Percentiles rank a stretch among this genome's conserved stretches.
Conservation (phyloP, 2,797 vertebrate species). For the Glossophaga mutica region DNA sequence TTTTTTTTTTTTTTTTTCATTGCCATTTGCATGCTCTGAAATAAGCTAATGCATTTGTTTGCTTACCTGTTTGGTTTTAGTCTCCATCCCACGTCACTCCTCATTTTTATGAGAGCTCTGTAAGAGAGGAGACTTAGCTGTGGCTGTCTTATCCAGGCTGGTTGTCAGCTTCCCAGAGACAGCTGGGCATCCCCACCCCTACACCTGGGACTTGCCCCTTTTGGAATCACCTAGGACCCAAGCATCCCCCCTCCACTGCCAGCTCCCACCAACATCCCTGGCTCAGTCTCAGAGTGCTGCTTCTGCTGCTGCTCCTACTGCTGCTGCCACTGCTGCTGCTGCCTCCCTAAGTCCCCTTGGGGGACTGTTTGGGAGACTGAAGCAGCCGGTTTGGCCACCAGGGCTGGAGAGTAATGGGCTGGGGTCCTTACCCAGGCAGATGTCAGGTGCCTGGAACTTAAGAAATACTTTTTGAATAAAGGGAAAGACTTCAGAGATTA, state of each 20-base stretch:
- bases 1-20: background rate
- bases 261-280: background rate
- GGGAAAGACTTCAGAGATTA: background rate
- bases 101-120: background rate
- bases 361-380: background rate
- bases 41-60: constrained; percentile 2
- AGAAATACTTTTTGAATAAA: constrained; percentile 19
- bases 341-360: background rate
- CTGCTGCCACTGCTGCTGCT: background rate
- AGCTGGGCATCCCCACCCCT: background rate
- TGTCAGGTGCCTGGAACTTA: background rate
- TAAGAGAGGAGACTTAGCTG: background rate
- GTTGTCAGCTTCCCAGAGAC: constrained; percentile 12
- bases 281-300: background rate
- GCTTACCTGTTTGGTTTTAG: background rate
- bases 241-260: background rate
- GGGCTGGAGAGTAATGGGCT: background rate
- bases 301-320: background rate
- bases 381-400: background rate
- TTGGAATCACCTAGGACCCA: constrained; percentile 23
- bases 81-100: background rate
- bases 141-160: background rate
- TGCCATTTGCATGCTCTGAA: background rate
- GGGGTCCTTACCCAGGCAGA: background rate
- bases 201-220: background rate